A percentile compares a stretch with the other conserved stretches of the same genome.
These are phyloP conservation scores for Cydia fagiglandana DNA, from an alignment of 1,140 invertebrate genomes.

Conservation along the genomic window DNA sequence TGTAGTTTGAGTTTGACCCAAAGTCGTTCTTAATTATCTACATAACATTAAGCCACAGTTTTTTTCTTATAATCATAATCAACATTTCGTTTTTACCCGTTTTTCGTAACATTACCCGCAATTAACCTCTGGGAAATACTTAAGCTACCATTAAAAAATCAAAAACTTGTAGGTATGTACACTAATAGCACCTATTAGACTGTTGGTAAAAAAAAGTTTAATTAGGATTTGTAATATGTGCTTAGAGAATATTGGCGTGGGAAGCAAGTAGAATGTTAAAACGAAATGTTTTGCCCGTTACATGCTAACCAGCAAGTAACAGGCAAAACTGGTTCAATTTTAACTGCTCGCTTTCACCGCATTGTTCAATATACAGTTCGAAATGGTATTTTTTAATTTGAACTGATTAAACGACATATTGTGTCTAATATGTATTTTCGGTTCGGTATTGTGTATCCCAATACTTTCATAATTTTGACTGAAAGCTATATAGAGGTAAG, in stretches of 20 bases:
- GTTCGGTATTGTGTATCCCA: no score
- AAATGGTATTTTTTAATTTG: no score
- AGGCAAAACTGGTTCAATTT: not conserved
- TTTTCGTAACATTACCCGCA: not conserved
- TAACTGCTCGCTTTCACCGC: constrained; percentile 19
- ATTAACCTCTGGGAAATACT: not conserved
- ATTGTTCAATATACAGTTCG: not conserved
- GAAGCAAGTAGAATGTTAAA: constrained; percentile 7
- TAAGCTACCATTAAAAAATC: not conserved
- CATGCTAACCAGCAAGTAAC: not conserved
- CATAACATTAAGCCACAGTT: not conserved
- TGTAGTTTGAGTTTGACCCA: not conserved
- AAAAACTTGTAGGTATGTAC: no score
- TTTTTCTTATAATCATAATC: not conserved
- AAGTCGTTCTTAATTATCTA: not conserved
- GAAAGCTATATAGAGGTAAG: no score
- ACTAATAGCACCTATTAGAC: no score
- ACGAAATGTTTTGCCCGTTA: not conserved
- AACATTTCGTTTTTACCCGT: not conserved
- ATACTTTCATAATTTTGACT: no score
- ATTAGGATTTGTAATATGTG: not conserved
- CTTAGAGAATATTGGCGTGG: not conserved
- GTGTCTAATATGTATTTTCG: no score
- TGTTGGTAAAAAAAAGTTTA: not conserved
- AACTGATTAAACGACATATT: no score